Conservation (phyloP, 2,113 vertebrate species). For the Centrocercus urophasianus region DNA sequence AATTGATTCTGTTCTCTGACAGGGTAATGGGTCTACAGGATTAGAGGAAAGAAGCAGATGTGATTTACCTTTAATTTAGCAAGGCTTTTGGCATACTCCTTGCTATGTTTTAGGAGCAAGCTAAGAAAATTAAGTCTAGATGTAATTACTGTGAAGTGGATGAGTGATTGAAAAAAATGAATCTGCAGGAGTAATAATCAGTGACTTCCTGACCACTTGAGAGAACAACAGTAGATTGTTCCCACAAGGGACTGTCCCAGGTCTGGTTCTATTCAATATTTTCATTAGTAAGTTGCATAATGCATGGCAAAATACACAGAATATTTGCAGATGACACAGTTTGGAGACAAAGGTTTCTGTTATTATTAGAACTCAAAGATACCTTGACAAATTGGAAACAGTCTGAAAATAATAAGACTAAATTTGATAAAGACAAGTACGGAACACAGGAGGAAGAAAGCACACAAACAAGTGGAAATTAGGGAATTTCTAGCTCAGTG, state of each 20-base stretch:
- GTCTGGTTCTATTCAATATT: neutral
- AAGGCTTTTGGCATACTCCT: neutral
- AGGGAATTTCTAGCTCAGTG: neutral
- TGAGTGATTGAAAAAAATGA: neutral
- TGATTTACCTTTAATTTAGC: slow-evolving; percentile 24
- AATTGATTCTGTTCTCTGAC: neutral
- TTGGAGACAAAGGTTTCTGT: neutral
- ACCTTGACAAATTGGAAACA: neutral
- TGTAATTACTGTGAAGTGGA: neutral
- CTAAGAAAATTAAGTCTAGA: neutral
- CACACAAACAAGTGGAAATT: neutral
- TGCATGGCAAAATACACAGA: neutral
- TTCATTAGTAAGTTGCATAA: neutral
- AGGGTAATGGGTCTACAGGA: neutral
- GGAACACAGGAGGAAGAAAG: neutral
- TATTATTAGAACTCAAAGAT: neutral
- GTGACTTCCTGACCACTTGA: neutral
- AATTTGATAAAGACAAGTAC: neutral
- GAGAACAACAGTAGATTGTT: neutral
- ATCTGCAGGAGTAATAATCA: neutral
- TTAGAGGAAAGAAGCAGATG: neutral
- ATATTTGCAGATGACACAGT: neutral
- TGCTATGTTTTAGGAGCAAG: slow-evolving; percentile 15
- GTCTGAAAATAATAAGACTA: neutral
- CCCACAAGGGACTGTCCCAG: neutral